Base-by-base conservation (phyloP, 2,888 invertebrate species). In the Drosophila testacea region DNA sequence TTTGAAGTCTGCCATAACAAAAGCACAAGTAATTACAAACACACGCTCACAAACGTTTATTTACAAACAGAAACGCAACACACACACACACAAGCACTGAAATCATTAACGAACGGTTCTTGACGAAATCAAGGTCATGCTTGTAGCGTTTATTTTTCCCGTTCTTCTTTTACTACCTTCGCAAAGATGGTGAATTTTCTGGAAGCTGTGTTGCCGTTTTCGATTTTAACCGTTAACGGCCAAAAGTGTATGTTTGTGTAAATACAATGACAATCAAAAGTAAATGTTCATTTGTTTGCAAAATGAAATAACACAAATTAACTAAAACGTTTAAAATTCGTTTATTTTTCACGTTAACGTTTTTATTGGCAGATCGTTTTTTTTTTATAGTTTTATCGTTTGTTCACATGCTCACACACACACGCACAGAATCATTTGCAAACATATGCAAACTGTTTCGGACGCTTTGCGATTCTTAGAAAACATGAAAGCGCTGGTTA, bases 321-420 rank as follows among this genome's bases (percentile, higher is more conserved):
- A 10, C 11, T 11, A 11, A 6, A 44, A 65, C 42, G 38, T n/a
- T 36, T 4, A n/a, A 22, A 28, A 0, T 22, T 27, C 36, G 32
- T 4, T 4, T 36, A 13, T 42, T 54, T 7, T 6, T 10, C 4
- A 16, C n/a, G 22, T 10, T 38, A 13, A 30, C 38, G n/a, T n/a
- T 67, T 55, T 48, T 36, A 7, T 11, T 39, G 27, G 27, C 50
- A 13, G n/a, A 67, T 44, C 13, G 47, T 60, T 64, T 56, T 63
- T 60, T 69, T 69, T 69, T 69, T 73, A 64, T 73, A 46, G 57
- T 38, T 54, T 46, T 39, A 56, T 44, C 44, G 44, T 52, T 48
- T 36, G 60, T 51, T 60, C 27, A 52, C 38, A 63, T 39, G 42
- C 16, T 42, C 5, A 34, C 6, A 16, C 9, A 52, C 28, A 34